A percentile compares a stretch with the other conserved stretches of the same genome.
phyloP scores from a whole-genome alignment of 2,113 vertebrate genomes.

The Rattus rattus region DNA sequence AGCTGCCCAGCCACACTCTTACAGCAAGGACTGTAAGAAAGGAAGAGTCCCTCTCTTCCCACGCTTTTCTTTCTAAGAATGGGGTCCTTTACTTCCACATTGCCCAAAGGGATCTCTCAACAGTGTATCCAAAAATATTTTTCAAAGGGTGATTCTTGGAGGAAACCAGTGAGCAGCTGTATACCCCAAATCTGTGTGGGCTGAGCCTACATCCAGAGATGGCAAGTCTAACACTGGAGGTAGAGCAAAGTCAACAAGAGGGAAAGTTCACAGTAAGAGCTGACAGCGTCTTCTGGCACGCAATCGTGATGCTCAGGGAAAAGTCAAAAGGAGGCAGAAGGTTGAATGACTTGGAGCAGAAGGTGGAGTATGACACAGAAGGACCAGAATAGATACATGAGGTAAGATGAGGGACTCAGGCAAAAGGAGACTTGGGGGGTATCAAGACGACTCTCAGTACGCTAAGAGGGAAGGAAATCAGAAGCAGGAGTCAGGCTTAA shows the following conservation, averaged over 20 bases:
- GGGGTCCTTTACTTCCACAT: not conserved
- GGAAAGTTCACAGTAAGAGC: fast-evolving
- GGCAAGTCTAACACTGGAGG: not conserved
- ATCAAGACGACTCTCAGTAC: not conserved
- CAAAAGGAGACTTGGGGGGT: not conserved
- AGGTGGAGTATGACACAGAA: not conserved
- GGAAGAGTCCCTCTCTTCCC: too few species aligned
- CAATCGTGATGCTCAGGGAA: not conserved
- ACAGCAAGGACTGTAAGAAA: not conserved
- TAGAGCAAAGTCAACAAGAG: too few species aligned
- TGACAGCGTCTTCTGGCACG: fast-evolving
- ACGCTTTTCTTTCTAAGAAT: not conserved
- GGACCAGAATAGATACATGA: not conserved
- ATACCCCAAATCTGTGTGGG: not conserved
- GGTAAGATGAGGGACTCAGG: not conserved
- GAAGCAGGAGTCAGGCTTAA: not conserved
- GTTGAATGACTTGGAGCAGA: not conserved
- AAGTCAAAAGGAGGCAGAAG: not conserved
- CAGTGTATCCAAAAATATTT: not conserved
- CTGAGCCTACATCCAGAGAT: not conserved
- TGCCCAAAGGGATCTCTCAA: not conserved
- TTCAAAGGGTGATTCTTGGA: not conserved
- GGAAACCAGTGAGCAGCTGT: not conserved
- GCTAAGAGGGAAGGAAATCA: fast-evolving
- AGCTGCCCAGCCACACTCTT: not conserved